These are phyloP conservation scores for Drosophila quasianomalipes DNA, from an alignment of 2,888 invertebrate genomes.

Conservation along the genomic window DNA sequence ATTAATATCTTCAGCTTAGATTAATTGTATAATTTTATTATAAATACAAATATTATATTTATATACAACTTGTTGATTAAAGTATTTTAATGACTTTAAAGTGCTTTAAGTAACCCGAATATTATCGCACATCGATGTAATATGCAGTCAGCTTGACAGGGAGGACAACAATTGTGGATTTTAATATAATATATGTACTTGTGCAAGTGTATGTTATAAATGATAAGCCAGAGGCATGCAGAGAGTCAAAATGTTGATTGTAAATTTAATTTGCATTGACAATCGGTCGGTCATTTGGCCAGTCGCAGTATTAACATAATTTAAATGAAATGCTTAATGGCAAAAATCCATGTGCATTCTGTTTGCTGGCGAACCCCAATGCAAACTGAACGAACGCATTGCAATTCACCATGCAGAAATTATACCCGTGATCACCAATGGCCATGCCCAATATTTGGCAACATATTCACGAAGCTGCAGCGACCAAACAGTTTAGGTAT, in stretches of 20 bases:
- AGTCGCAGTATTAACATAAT: slow-evolving; percentile 59
- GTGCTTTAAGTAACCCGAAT: not conserved
- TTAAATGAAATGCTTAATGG: slow-evolving; percentile 62
- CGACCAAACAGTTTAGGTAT: not conserved
- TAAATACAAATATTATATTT: not conserved
- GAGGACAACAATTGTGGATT: slow-evolving; percentile 11
- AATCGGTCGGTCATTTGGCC: slow-evolving; percentile 39
- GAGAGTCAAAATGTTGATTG: slow-evolving; percentile 41
- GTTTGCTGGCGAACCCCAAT: slow-evolving; percentile 59
- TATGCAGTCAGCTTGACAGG: slow-evolving; percentile 17
- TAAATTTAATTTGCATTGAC: slow-evolving; percentile 59
- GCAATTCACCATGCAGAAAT: slow-evolving; percentile 35
- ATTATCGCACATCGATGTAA: not conserved
- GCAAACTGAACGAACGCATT: slow-evolving; percentile 34
- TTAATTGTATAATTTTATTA: not conserved
- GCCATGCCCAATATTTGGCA: slow-evolving; percentile 39
- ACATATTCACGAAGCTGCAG: slow-evolving; percentile 10
- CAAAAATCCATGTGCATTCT: slow-evolving; percentile 55
- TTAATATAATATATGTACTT: slow-evolving; percentile 3
- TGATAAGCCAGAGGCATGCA: slow-evolving; percentile 33
- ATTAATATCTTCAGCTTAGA: not conserved
- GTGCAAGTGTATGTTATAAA: slow-evolving; percentile 1
- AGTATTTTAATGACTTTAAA: not conserved
- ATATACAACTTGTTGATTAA: not conserved
- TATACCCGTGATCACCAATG: slow-evolving; percentile 35